phyloP scores from a whole-genome alignment of 2,888 invertebrate species.

The Pyrrhosoma nymphula region DNA sequence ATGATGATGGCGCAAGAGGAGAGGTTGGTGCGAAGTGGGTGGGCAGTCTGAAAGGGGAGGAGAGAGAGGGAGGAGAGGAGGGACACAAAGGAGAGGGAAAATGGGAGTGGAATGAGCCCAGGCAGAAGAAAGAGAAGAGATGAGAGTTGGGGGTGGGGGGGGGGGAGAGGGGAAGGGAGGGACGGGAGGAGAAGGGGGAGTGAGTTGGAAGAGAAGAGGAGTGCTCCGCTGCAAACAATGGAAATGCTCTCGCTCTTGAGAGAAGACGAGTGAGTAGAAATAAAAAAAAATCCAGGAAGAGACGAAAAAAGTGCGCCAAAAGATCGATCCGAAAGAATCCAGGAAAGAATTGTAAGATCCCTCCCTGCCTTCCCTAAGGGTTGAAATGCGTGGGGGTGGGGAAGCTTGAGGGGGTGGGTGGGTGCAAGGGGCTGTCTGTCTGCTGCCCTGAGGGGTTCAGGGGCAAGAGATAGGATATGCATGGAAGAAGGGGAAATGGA shows the following conservation, averaged over 20 bases:
- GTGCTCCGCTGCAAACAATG: constrained; percentile 26
- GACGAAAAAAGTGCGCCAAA: constrained; percentile 37
- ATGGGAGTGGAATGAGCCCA: neutral
- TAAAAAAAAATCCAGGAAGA: neutral
- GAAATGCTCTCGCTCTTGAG: neutral
- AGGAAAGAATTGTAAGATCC: constrained; percentile 12
- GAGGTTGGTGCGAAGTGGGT: neutral
- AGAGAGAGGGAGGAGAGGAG: neutral
- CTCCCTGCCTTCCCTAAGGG: neutral
- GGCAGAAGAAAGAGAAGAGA: neutral
- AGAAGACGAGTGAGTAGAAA: neutral
- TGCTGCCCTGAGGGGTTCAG: neutral
- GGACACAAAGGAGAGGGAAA: neutral
- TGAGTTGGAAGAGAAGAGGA: neutral
- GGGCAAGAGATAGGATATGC: neutral
- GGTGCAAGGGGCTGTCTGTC: neutral
- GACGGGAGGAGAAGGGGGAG: too few species aligned
- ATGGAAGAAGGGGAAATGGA: neutral
- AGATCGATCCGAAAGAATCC: constrained; percentile 36
- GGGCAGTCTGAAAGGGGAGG: neutral
- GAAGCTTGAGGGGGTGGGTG: neutral
- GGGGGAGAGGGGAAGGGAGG: neutral
- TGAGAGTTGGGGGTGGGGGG: neutral
- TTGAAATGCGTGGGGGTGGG: neutral
- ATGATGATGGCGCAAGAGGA: neutral